Evolutionary conservation across 2,888 invertebrate species (phyloP).

Genomic region (Druceiella hillmani): DNA sequence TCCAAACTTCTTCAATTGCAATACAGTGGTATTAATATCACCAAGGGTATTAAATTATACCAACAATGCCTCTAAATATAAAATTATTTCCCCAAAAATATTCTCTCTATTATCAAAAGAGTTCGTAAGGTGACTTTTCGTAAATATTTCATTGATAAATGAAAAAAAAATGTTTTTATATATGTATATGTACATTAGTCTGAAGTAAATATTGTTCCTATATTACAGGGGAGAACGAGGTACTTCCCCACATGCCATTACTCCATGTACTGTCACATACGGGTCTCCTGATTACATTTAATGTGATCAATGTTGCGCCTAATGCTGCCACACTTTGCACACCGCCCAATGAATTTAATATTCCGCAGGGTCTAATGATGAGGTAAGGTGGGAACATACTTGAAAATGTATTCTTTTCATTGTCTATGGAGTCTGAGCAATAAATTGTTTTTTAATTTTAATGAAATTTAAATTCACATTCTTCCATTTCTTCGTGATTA

Average conservation of each 20-base stretch:
- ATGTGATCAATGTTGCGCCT: conserved; percentile 64
- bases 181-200: conserved; percentile 4
- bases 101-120: not conserved
- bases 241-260: conserved; percentile 70
- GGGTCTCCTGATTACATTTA: conserved; percentile 72
- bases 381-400: no score
- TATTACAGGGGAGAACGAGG: conserved; percentile 50
- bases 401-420: no score
- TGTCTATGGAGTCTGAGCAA: no score
- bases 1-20: no score
- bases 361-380: conserved; percentile 31
- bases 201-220: not conserved
- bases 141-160: not conserved
- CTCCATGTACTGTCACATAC: conserved; percentile 71
- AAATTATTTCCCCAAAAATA: no score
- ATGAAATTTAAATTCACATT: no score
- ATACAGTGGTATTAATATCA: no score
- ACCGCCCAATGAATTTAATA: conserved; percentile 48
- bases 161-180: no score
- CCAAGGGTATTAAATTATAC: no score
- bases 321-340: conserved; percentile 56
- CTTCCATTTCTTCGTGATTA: no score
- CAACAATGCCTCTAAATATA: no score
- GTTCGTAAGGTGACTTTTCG: not conserved
- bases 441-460: no score